A percentile compares a stretch with the other conserved stretches of the same genome.
Evolutionary conservation across 2,888 invertebrate genomes (phyloP).

Genomic region (Amphipoea oculea): DNA sequence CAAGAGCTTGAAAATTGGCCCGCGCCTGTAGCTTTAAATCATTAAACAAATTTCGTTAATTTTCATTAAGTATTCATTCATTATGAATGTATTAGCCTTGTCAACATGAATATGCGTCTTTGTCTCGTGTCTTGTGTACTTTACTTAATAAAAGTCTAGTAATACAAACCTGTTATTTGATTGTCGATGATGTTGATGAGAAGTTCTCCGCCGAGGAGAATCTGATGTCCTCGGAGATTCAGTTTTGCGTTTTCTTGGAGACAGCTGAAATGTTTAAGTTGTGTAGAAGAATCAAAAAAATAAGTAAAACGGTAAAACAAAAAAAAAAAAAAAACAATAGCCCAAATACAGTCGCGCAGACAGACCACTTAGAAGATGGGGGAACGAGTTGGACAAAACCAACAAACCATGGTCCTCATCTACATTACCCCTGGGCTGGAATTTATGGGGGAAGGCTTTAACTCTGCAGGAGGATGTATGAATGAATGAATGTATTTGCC

Average conservation of each 20-base stretch:
- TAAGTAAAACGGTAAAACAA: no score
- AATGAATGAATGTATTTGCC: no score
- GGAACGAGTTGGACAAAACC: neutral
- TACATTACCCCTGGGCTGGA: no score
- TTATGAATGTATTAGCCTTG: no score
- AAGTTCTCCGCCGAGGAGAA: constrained; percentile 43
- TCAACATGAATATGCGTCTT: neutral
- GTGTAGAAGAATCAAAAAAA: neutral
- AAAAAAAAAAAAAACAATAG: neutral
- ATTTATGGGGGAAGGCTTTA: neutral
- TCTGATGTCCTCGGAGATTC: constrained; percentile 45
- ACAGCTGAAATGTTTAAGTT: constrained; percentile 34
- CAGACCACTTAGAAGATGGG: neutral
- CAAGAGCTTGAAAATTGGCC: neutral
- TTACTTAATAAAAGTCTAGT: neutral
- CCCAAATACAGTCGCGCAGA: neutral
- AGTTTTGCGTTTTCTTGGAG: constrained; percentile 46
- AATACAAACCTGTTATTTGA: constrained; percentile 44
- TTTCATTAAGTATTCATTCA: neutral
- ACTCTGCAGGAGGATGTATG: neutral
- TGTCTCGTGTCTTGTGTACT: neutral
- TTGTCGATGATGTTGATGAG: constrained; percentile 38
- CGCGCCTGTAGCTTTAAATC: neutral
- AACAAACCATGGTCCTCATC: neutral
- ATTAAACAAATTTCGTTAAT: neutral